A percentile compares a stretch with the other conserved stretches of the same genome.
Evolutionary conservation across 2,888 invertebrate genomes (phyloP).

Genomic region (Eilema sororculum): DNA sequence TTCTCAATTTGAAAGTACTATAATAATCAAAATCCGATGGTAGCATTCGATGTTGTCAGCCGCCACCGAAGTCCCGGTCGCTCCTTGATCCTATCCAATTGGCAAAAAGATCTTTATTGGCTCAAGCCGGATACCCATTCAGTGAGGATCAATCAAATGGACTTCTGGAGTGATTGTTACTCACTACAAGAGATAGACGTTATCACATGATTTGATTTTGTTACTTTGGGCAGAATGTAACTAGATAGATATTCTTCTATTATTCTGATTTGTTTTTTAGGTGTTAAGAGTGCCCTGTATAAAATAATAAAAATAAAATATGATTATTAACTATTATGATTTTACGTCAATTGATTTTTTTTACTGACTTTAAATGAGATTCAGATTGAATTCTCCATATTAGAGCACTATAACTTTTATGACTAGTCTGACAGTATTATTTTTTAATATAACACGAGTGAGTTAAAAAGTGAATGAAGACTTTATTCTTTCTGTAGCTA

Average conservation of each 20-base stretch:
- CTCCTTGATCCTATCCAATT: slow-evolving; percentile 71
- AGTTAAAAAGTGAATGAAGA: too few species aligned
- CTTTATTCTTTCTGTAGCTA: background rate
- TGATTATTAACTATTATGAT: too few species aligned
- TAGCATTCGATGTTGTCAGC: slow-evolving; percentile 61
- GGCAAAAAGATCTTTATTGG: slow-evolving; percentile 80
- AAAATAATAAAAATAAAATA: too few species aligned
- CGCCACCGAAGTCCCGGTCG: slow-evolving; percentile 54
- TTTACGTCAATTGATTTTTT: too few species aligned
- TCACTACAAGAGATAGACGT: slow-evolving; percentile 51
- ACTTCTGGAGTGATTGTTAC: slow-evolving; percentile 70
- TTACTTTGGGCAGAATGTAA: background rate
- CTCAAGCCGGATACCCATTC: slow-evolving; percentile 72
- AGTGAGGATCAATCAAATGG: slow-evolving; percentile 70
- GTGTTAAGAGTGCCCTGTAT: too few species aligned
- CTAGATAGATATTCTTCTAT: background rate
- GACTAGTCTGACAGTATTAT: too few species aligned
- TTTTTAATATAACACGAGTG: background rate
- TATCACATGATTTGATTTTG: slow-evolving; percentile 47
- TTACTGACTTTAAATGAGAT: too few species aligned
- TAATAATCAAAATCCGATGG: slow-evolving; percentile 58
- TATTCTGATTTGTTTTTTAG: too few species aligned
- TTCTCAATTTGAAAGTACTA: slow-evolving; percentile 15
- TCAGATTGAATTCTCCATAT: too few species aligned
- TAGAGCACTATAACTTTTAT: too few species aligned